phyloP scores from a whole-genome alignment of 2,888 invertebrate genomes.

The Nomada flava region DNA sequence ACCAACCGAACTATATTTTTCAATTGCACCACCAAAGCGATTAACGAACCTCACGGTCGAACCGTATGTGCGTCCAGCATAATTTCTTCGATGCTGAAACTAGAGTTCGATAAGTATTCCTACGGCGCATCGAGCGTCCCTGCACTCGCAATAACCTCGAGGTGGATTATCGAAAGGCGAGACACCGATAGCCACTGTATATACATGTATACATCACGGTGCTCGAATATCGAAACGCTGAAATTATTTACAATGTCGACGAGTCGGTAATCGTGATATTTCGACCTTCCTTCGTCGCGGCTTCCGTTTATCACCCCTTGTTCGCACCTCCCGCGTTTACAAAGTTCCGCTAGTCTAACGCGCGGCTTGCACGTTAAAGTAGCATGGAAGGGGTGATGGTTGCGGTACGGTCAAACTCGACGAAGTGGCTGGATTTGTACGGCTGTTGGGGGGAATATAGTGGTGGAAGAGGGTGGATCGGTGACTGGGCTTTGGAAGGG shows the following conservation, averaged over 20 bases:
- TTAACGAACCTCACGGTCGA: background rate
- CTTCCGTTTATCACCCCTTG: slow-evolving; percentile 36
- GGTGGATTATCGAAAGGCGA: background rate
- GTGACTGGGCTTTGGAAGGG: slow-evolving; percentile 42
- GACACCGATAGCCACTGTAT: slow-evolving; percentile 6
- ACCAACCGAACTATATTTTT: background rate
- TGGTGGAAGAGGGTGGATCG: slow-evolving; percentile 47
- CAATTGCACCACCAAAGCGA: background rate
- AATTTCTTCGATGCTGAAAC: background rate
- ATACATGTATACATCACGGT: background rate
- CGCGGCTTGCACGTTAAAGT: slow-evolving; percentile 41
- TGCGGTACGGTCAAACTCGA: slow-evolving; percentile 47
- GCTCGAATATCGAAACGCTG: slow-evolving; percentile 40
- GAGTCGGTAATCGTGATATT: slow-evolving; percentile 63
- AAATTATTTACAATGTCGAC: slow-evolving; percentile 66
- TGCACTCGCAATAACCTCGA: background rate
- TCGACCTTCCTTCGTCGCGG: slow-evolving; percentile 36
- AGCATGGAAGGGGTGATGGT: slow-evolving; percentile 18
- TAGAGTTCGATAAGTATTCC: background rate
- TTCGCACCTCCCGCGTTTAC: slow-evolving; percentile 53
- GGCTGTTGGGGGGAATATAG: slow-evolving; percentile 20
- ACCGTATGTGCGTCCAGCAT: background rate
- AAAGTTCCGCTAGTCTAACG: slow-evolving; percentile 53
- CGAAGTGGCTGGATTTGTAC: slow-evolving; percentile 61
- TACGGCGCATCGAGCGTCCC: background rate